Conservation (phyloP, 2,113 vertebrate species). For the Coracopsis vasa region DNA sequence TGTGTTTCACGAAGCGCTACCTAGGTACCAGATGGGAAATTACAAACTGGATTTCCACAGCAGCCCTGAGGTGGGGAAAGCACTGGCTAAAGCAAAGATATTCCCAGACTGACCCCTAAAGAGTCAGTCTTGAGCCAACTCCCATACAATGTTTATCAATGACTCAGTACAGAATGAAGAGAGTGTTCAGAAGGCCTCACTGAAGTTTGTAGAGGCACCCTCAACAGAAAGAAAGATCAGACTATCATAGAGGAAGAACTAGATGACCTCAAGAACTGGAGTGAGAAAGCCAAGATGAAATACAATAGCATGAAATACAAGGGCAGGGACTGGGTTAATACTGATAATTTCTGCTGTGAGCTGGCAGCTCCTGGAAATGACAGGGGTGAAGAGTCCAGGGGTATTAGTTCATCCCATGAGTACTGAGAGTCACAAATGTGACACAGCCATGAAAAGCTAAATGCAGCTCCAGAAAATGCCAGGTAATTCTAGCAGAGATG, state of each 20-base stretch:
- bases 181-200: background rate
- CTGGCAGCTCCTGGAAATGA: slow-evolving; percentile 14
- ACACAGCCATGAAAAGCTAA: background rate
- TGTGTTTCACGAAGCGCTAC: background rate
- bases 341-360: background rate
- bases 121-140: background rate
- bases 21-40: background rate
- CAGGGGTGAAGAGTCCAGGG: slow-evolving; percentile 6
- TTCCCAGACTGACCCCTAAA: background rate
- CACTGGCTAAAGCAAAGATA: background rate
- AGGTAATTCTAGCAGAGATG: background rate
- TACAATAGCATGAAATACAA: background rate
- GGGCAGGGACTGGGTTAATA: background rate
- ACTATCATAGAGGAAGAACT: background rate
- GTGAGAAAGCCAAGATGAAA: slow-evolving; percentile 5
- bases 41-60: background rate
- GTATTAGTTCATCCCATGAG: background rate
- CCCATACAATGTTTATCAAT: background rate
- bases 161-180: background rate
- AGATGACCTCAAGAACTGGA: background rate
- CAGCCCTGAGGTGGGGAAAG: background rate
- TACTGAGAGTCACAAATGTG: background rate
- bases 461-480: background rate
- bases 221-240: background rate
- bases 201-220: background rate